Percentiles rank a stretch among this genome's conserved stretches.
Conservation (phyloP, 1,140 invertebrate species). For the Neodiprion pinetum region DNA sequence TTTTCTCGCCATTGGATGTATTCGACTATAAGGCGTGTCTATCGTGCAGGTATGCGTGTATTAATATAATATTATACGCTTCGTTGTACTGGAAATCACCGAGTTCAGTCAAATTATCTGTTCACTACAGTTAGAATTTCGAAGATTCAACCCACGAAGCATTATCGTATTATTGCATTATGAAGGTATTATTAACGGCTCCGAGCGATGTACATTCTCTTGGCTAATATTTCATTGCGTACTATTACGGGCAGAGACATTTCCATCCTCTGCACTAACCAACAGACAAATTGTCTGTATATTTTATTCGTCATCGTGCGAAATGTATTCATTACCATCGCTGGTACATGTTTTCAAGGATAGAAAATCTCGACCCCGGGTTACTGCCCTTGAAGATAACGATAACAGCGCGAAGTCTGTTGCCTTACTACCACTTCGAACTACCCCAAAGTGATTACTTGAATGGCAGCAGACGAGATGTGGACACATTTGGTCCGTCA, state of each 20-base stretch:
- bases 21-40: constrained; percentile 47
- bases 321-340: too few species aligned
- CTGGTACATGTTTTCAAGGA: constrained; percentile 28
- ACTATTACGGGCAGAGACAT: too few species aligned
- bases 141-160: too few species aligned
- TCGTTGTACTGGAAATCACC: not conserved
- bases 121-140: too few species aligned
- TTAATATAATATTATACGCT: not conserved
- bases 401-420: constrained; percentile 49
- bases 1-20: constrained; percentile 47
- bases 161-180: not conserved
- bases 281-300: too few species aligned
- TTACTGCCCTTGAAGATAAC: constrained; percentile 32
- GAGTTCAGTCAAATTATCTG: too few species aligned
- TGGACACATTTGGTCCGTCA: constrained; percentile 33
- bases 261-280: too few species aligned
- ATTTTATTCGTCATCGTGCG: too few species aligned
- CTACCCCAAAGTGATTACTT: constrained; percentile 63
- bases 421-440: constrained; percentile 65
- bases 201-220: too few species aligned
- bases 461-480: constrained; percentile 54
- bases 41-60: constrained; percentile 38
- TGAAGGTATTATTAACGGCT: not conserved
- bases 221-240: too few species aligned
- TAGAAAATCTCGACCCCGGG: constrained; percentile 46